Conservation (phyloP, 2,797 vertebrate species). For the Parambassis ranga region DNA sequence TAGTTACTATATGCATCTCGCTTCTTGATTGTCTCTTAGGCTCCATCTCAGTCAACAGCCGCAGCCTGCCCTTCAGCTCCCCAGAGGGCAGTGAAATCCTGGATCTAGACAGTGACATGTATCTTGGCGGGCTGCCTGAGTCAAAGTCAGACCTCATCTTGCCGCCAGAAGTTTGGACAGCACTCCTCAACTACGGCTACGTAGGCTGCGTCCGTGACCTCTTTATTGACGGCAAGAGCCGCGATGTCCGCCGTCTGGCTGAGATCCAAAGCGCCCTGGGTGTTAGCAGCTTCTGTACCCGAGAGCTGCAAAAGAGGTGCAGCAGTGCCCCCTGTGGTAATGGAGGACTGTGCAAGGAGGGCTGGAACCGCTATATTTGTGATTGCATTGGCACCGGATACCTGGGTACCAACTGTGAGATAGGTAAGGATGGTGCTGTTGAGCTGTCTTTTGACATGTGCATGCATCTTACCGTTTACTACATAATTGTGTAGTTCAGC, state of each 20-base stretch:
- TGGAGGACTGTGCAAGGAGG: slow-evolving; percentile 88
- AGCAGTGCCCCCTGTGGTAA: slow-evolving; percentile 86
- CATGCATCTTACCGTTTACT: too few species aligned
- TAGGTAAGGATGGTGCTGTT: slow-evolving; percentile 80
- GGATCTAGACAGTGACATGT: slow-evolving; percentile 92
- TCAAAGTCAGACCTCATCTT: slow-evolving; percentile 81
- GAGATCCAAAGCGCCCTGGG: slow-evolving; percentile 85
- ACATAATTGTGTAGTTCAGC: too few species aligned
- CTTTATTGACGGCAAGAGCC: slow-evolving; percentile 92
- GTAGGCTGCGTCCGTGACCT: slow-evolving; percentile 93
- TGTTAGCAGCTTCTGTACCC: slow-evolving; percentile 88
- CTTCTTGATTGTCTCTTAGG: slow-evolving; percentile 51
- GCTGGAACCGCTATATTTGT: slow-evolving; percentile 95
- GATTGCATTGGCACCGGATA: slow-evolving; percentile 91
- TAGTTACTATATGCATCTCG: background rate
- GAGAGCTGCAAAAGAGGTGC: slow-evolving; percentile 88
- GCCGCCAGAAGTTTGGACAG: slow-evolving; percentile 93
- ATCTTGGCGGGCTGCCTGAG: slow-evolving; percentile 90
- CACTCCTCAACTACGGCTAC: slow-evolving; percentile 89
- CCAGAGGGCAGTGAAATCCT: slow-evolving; percentile 91
- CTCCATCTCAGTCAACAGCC: slow-evolving; percentile 93
- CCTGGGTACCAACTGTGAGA: slow-evolving; percentile 89
- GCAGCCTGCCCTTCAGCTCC: slow-evolving; percentile 90
- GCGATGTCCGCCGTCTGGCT: slow-evolving; percentile 86
- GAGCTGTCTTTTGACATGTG: too few species aligned